phyloP scores from a whole-genome alignment of 2,888 invertebrate genomes.

The Andrena hattorfiana region DNA sequence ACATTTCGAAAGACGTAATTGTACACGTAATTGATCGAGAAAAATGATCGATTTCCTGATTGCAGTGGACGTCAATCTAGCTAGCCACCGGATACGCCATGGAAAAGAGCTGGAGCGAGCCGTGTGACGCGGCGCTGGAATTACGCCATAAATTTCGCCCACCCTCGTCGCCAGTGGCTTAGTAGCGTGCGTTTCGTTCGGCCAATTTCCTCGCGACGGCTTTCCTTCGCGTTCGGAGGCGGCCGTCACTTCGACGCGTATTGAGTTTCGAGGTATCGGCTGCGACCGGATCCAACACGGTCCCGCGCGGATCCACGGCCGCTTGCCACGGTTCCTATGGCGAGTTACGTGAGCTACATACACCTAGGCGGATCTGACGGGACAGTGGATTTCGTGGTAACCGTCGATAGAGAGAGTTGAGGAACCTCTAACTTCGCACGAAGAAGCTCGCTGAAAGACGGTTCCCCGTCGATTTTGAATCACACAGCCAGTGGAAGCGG shows the following conservation, averaged over 20 bases:
- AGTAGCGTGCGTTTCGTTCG: conserved; percentile 59
- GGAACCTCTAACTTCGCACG: not conserved
- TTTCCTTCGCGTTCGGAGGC: conserved; percentile 68
- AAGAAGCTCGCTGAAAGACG: not conserved
- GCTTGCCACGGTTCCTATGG: not conserved
- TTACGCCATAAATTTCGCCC: conserved; percentile 67
- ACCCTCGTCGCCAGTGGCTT: conserved; percentile 51
- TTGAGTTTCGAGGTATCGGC: conserved; percentile 24
- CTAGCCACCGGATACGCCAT: not conserved
- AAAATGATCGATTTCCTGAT: conserved; percentile 22
- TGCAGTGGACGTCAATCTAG: conserved; percentile 18
- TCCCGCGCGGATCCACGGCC: not conserved
- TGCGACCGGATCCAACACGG: not conserved
- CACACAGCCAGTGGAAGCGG: not conserved
- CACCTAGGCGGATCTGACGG: not conserved
- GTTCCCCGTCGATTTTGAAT: not conserved
- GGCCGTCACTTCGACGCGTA: conserved; percentile 44
- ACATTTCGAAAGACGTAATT: not conserved
- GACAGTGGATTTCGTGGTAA: conserved; percentile 14
- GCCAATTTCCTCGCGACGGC: conserved; percentile 75
- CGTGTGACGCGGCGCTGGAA: conserved; percentile 60
- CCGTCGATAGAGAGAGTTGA: conserved; percentile 3
- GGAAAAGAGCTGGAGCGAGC: not conserved
- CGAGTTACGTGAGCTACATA: not conserved
- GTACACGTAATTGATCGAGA: not conserved